Evolutionary conservation across 2,888 invertebrate species (phyloP).

Genomic region (Acleris literana): DNA sequence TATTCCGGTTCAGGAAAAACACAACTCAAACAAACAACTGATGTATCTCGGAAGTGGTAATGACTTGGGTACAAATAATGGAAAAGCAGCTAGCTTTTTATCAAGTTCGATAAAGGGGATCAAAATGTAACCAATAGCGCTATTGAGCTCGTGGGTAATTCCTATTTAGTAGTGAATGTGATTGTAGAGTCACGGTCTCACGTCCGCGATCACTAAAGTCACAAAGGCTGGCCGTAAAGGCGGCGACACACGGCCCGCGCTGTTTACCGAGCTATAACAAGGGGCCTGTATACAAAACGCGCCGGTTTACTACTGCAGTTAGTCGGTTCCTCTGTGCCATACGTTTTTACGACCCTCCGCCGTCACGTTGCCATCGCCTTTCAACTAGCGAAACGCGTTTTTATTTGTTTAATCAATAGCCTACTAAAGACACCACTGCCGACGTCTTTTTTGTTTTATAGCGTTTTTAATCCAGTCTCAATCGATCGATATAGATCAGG

Average conservation of each 20-base stretch:
- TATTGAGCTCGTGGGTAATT: conserved; percentile 12
- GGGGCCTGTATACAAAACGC: conserved; percentile 79
- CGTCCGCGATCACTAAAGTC: conserved; percentile 68
- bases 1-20: background rate
- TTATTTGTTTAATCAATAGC: conserved; percentile 83
- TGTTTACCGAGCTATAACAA: conserved; percentile 81
- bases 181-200: conserved; percentile 53
- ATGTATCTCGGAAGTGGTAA: no score
- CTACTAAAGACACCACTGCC: conserved; percentile 73
- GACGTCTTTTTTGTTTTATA: conserved; percentile 74
- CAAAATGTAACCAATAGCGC: conserved; percentile 23
- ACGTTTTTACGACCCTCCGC: conserved; percentile 78
- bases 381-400: conserved; percentile 78
- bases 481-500: conserved; percentile 73
- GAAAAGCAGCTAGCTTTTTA: no score
- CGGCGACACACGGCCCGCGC: conserved; percentile 77
- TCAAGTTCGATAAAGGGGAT: background rate
- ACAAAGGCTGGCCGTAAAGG: conserved; percentile 78
- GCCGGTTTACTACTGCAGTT: conserved; percentile 77
- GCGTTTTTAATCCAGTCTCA: conserved; percentile 70
- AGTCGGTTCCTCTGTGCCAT: conserved; percentile 81
- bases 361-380: conserved; percentile 79
- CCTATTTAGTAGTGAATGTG: conserved; percentile 41
- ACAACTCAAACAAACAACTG: background rate
- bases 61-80: no score